A percentile compares a stretch with the other conserved stretches of the same genome.
phyloP scores from a whole-genome alignment of 2,797 vertebrate species.

The Scleropages formosus region DNA sequence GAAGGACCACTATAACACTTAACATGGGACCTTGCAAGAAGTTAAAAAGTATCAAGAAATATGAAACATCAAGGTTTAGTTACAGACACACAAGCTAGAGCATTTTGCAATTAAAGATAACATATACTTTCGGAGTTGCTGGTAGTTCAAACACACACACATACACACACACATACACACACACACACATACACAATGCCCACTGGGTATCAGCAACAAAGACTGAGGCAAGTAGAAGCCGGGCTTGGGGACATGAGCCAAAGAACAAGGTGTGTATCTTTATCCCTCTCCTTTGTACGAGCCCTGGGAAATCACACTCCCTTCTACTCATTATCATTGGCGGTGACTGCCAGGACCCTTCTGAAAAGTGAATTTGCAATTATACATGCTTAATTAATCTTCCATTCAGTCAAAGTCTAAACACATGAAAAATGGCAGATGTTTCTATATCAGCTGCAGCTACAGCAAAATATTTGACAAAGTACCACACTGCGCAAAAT shows the following conservation, averaged over 20 bases:
- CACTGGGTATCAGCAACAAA: background rate
- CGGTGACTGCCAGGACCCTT: background rate
- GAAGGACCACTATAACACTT: no score
- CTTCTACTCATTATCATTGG: slow-evolving; percentile 7
- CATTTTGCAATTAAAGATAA: no score
- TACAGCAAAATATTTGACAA: background rate
- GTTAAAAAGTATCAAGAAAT: no score
- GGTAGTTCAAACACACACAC: no score
- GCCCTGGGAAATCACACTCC: background rate
- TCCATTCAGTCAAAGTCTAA: background rate
- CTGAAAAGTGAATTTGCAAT: slow-evolving; percentile 4
- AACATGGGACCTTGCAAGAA: no score
- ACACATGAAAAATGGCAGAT: background rate
- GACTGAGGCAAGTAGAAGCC: background rate
- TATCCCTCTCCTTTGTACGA: background rate
- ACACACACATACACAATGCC: no score
- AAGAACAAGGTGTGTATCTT: background rate
- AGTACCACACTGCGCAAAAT: background rate
- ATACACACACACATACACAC: no score
- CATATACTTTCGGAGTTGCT: no score
- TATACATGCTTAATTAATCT: slow-evolving; percentile 13
- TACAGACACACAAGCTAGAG: no score
- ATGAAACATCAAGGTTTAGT: no score
- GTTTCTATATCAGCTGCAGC: background rate
- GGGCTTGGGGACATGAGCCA: background rate